Evolutionary conservation across 2,113 vertebrate species (phyloP).

Genomic region (Mustela lutreola): DNA sequence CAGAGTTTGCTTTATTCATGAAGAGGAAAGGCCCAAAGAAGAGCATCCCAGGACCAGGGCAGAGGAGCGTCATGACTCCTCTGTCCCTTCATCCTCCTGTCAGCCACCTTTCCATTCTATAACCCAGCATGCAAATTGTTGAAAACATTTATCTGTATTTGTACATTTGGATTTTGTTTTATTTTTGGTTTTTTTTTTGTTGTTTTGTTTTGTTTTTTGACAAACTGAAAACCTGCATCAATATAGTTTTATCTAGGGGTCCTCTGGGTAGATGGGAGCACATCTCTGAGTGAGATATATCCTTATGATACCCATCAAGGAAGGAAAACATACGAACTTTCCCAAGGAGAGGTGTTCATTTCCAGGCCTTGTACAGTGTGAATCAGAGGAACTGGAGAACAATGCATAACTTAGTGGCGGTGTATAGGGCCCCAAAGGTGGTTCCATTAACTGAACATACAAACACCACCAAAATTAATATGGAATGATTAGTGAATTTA

Average conservation of each 20-base stretch:
- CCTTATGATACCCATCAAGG: slow-evolving; percentile 60
- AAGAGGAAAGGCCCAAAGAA: not conserved
- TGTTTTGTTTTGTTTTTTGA: not conserved
- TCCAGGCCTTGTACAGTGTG: not conserved
- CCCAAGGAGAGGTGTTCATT: not conserved
- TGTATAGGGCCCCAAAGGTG: not conserved
- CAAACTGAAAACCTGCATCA: not conserved
- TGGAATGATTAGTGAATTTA: not conserved
- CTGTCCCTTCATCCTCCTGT: not conserved
- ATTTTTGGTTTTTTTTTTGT: not conserved
- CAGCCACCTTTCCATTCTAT: not conserved
- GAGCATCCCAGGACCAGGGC: not conserved
- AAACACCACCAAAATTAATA: not conserved
- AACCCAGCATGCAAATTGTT: too few species aligned
- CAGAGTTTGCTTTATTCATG: not conserved
- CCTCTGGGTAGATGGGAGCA: not conserved
- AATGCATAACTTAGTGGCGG: not conserved
- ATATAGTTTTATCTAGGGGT: not conserved
- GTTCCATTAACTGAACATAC: not conserved
- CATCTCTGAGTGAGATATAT: not conserved
- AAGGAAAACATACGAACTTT: not conserved
- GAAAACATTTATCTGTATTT: not conserved
- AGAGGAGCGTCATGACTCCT: not conserved
- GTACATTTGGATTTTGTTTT: not conserved
- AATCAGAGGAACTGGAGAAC: not conserved